Evolutionary conservation across 2,797 vertebrate genomes (phyloP), one percentile per base, ranked within the genome.

Genomic region (Dendrocincla fuliginosa): DNA sequence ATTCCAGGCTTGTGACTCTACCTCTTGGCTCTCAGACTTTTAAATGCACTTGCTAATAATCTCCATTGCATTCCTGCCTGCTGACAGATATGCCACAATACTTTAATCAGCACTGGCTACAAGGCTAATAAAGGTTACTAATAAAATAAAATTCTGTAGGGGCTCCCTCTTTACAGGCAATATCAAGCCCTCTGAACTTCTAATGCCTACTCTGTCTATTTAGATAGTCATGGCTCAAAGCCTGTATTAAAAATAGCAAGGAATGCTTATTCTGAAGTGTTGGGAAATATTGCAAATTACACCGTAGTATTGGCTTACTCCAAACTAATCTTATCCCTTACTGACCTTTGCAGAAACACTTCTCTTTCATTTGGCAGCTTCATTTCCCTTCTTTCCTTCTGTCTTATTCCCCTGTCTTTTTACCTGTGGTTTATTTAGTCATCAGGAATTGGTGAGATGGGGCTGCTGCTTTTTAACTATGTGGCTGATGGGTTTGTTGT

Each of bases 111-210:
- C 93, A 75, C 88, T 94, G 97, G 97, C 97, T 96, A 95, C 86
- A 96, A 95, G 94, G 96, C 97, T 97, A 97, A 98, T 98, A 98
- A 97, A 97, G 90, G 84, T 82, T 79, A 96, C 96, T 96, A 97
- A 97, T 97, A 98, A 98, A 98, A 97, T 93, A 95, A 97, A 97
- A 97, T 97, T 97, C 97, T 96, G 61, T 95, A 89, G 89, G 52
- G 97, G 87, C 90, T 97, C 91, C 86, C 69, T 96, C 97, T 96
- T 97, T 97, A 98, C 95, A 96, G 95, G 94, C 93, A 97, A 95
- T 97, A 97, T 97, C 94, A 96, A 97, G 95, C 94, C 96, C 96
- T 97, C 79, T 98, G 97, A 98, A 98, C 97, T 97, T 97, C 84
- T 98, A 97, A 98, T 97, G 95, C 94, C 94, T 83, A 50, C 65